phyloP scores from a whole-genome alignment of 1,140 invertebrate genomes.

The Macrocentrus cingulum region DNA sequence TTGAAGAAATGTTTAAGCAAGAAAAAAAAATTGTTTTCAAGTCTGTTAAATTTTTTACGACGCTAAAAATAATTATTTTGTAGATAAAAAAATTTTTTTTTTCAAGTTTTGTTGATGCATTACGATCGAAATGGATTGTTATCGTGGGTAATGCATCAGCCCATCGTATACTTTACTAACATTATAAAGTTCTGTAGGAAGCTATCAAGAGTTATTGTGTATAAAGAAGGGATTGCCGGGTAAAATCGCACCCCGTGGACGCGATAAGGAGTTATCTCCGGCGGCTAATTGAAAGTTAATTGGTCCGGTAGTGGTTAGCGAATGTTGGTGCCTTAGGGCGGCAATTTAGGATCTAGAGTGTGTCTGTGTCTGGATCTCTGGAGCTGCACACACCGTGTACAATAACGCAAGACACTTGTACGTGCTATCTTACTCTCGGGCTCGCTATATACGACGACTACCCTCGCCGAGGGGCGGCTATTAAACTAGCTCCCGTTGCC shows the following conservation, averaged over 20 bases:
- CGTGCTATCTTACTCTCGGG: conserved; percentile 17
- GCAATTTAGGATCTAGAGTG: conserved; percentile 24
- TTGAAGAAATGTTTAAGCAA: no score
- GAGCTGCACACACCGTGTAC: conserved; percentile 9
- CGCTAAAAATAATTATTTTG: no score
- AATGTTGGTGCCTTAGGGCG: conserved; percentile 27
- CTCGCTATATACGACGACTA: background rate
- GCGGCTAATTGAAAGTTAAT: conserved; percentile 37
- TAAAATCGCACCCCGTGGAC: conserved; percentile 39
- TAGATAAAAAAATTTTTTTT: no score
- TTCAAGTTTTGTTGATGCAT: no score
- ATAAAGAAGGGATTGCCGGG: conserved; percentile 34
- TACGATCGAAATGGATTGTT: no score
- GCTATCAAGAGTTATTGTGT: background rate
- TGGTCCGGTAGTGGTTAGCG: conserved; percentile 34
- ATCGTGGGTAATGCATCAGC: no score
- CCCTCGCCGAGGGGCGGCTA: background rate
- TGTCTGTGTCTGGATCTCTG: background rate
- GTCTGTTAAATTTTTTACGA: no score
- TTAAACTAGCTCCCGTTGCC: conserved; percentile 8
- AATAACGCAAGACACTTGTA: conserved; percentile 28
- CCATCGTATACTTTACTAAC: no score
- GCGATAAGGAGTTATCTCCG: conserved; percentile 35
- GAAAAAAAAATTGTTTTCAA: no score
- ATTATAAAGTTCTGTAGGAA: no score